Evolutionary conservation across 2,888 invertebrate genomes (phyloP).

Genomic region (Cataglyphis rosenhaueri): DNA sequence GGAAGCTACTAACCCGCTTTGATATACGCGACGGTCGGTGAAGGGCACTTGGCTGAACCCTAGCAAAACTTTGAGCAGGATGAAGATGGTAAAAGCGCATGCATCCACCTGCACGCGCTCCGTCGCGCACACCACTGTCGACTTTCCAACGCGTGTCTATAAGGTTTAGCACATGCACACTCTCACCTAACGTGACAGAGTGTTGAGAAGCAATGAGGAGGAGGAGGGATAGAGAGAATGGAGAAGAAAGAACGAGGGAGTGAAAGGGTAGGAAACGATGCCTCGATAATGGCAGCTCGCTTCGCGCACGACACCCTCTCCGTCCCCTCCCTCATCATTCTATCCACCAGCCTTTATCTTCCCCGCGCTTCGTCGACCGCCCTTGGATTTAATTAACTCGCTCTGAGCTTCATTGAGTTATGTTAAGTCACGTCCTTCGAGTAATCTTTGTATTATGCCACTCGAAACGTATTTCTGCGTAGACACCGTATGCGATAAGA

Average conservation of each 20-base stretch:
- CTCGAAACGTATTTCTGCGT: constrained; percentile 75
- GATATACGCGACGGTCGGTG: constrained; percentile 68
- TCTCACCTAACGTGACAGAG: constrained; percentile 19
- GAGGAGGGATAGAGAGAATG: background rate
- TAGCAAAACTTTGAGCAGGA: constrained; percentile 50
- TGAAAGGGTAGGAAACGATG: constrained; percentile 27
- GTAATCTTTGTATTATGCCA: constrained; percentile 80
- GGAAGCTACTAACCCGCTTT: constrained; percentile 70
- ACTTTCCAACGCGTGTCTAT: constrained; percentile 44
- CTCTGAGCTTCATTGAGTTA: constrained; percentile 80
- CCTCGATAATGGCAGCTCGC: constrained; percentile 61
- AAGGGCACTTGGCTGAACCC: constrained; percentile 59
- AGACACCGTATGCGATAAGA: constrained; percentile 63
- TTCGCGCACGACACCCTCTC: constrained; percentile 46
- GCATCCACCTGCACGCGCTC: constrained; percentile 13
- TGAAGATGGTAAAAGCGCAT: constrained; percentile 3
- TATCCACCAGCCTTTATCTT: constrained; percentile 43
- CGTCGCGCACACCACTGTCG: constrained; percentile 27
- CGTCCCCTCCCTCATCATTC: constrained; percentile 25
- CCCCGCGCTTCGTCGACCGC: constrained; percentile 38
- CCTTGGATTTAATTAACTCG: constrained; percentile 80
- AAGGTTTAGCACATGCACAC: constrained; percentile 51
- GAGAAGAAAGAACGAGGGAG: background rate
- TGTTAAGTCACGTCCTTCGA: constrained; percentile 79
- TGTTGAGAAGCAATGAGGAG: background rate